phyloP scores from a whole-genome alignment of 2,888 invertebrate genomes.

The Euspilapteryx auroguttella region DNA sequence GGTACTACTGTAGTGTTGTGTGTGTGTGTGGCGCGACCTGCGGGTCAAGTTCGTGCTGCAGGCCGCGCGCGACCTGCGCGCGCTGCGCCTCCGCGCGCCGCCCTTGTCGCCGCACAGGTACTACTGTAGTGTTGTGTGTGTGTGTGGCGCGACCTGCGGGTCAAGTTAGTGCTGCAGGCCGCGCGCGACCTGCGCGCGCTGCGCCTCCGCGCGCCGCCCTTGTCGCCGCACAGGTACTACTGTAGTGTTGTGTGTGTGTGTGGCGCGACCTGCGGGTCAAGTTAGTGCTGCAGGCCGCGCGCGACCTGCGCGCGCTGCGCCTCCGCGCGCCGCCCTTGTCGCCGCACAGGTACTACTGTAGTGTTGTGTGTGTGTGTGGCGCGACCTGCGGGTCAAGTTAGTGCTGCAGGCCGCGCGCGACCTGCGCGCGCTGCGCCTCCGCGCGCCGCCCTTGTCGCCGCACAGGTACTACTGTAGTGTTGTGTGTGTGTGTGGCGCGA shows the following conservation, averaged over 20 bases:
- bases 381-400: too few relatives aligned
- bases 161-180: conserved; percentile 89
- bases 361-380: too few relatives aligned
- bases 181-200: conserved; percentile 78
- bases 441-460: too few relatives aligned
- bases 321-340: conserved; percentile 40
- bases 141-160: conserved; percentile 90
- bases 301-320: conserved; percentile 75
- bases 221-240: conserved; percentile 24
- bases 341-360: conserved; percentile 22
- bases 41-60: conserved; percentile 91
- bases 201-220: conserved; percentile 48
- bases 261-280: conserved; percentile 95
- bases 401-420: too few relatives aligned
- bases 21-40: conserved; percentile 91
- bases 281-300: conserved; percentile 85
- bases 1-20: too few relatives aligned
- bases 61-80: conserved; percentile 79
- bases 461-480: too few relatives aligned
- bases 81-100: conserved; percentile 55
- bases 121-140: too few relatives aligned
- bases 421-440: too few relatives aligned
- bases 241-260: too few relatives aligned
- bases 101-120: conserved; percentile 35
- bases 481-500: too few relatives aligned